Percentiles rank a stretch among this genome's conserved stretches.
Conservation (phyloP, 2,113 vertebrate genomes). For the Nycticryphes semicollaris region DNA sequence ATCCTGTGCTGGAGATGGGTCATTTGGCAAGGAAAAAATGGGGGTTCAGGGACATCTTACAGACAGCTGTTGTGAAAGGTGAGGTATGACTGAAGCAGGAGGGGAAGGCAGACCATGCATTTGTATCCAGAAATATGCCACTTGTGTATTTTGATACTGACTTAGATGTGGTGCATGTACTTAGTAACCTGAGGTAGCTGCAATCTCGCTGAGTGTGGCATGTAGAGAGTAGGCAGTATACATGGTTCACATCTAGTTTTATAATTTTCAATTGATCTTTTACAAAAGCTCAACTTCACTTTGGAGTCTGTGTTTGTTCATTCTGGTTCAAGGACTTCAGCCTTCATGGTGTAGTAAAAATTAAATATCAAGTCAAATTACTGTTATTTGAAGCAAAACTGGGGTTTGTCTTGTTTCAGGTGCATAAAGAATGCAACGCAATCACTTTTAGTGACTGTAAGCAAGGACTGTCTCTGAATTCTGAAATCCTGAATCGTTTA, state of each 20-base stretch:
- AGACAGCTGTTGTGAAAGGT: not conserved
- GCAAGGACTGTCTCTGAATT: not conserved
- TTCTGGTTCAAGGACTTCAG: not conserved
- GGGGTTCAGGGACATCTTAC: not conserved
- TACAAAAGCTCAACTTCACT: not conserved
- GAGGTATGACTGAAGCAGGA: not conserved
- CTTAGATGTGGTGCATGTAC: not conserved
- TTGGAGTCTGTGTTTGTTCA: not conserved
- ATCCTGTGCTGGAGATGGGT: not conserved
- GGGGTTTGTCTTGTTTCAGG: not conserved
- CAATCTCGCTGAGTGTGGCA: accelerated
- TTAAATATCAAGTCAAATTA: not conserved
- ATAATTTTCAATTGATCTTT: not conserved
- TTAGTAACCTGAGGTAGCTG: not conserved
- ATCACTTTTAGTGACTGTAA: not conserved
- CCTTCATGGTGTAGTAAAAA: not conserved
- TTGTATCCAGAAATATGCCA: accelerated
- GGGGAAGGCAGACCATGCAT: not conserved
- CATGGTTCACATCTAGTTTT: not conserved
- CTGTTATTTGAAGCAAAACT: not conserved
- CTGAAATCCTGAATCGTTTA: not conserved
- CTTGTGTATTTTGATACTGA: not conserved
- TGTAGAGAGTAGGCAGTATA: too few species aligned
- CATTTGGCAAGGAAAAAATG: accelerated
- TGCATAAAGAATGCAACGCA: not conserved